Evolutionary conservation across 2,888 invertebrate species (phyloP), one percentile per base, ranked within the genome.

Genomic region (Cheiracanthium punctorium): DNA sequence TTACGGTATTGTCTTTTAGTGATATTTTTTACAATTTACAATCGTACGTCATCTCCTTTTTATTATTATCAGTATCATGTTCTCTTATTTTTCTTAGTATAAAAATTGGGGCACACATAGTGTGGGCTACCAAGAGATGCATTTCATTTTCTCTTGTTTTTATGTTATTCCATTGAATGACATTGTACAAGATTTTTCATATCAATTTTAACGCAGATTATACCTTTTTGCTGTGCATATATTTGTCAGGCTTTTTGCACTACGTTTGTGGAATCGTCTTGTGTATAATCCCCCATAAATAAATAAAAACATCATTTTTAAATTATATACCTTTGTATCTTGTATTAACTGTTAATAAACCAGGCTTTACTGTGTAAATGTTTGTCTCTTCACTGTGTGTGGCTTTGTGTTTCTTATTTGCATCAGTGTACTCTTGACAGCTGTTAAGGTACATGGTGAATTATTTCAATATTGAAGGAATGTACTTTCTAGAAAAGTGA

Each of bases 261-360:
- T 64, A 58, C 64, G 74, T 75, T 30, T 85, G 80, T 85, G 85
- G 64, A 74, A 67, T 85, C n/a, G 85, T 85, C 75, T 85, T 65
- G 75, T 85, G 85, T 85, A 70, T 85, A n/a, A 80, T 72, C 85
- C 71, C 14, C n/a, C n/a, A n/a, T n/a, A n/a, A n/a, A n/a, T n/a
- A n/a, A n/a, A n/a, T n/a, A n/a, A 74, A 71, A 43, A 37, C 73
- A 80, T 74, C 52, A 74, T 85, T 85, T 85, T 85, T 79, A 80
- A 75, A 85, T 80, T 85, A 65, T 85, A 80, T 85, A 85, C 85
- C 82, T 85, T 85, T 85, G 85, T 85, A 85, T 71, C 80, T 80
- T 80, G 80, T 80, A 85, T 80, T 80, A 74, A 84, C 75, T 85
- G 85, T 85, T 80, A 85, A 80, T 85, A 85, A 85, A 80, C 48